These are phyloP conservation scores for Trypoxylus dichotomus DNA, from an alignment of 1,140 invertebrate genomes.

Conservation along the genomic window DNA sequence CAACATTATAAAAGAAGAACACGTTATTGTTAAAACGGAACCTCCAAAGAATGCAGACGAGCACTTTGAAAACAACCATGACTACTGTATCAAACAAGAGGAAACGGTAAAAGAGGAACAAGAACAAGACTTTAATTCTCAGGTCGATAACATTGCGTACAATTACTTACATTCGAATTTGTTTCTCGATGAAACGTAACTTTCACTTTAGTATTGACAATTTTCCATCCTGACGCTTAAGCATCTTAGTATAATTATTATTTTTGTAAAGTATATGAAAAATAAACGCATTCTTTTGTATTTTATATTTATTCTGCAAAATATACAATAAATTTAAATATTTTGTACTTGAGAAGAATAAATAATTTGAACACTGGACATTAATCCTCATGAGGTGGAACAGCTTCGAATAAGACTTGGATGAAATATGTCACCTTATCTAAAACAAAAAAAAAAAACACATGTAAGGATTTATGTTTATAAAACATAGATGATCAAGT, in stretches of 20 bases:
- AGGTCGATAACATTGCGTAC: conserved; percentile 36
- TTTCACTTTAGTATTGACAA: not conserved
- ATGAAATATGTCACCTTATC: conserved; percentile 68
- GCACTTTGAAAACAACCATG: conserved; percentile 18
- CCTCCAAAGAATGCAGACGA: not conserved
- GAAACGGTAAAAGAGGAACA: not conserved
- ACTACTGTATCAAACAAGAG: not conserved
- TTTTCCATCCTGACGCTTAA: not conserved
- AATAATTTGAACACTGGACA: not conserved
- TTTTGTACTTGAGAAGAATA: not conserved
- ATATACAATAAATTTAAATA: conserved; percentile 12
- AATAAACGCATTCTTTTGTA: conserved; percentile 4
- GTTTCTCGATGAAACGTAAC: conserved; percentile 33
- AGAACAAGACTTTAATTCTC: conserved; percentile 4
- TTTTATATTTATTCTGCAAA: not conserved
- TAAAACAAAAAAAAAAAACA: conserved; percentile 56
- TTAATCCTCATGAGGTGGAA: conserved; percentile 58
- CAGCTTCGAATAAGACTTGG: conserved; percentile 72
- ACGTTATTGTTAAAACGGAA: not conserved
- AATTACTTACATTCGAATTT: conserved; percentile 39
- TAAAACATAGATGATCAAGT: conserved; percentile 35
- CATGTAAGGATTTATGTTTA: conserved; percentile 33
- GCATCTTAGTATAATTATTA: conserved; percentile 17
- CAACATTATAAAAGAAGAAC: not conserved
- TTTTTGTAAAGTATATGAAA: conserved; percentile 18